Evolutionary conservation across 1,140 invertebrate species (phyloP), one percentile per base, ranked within the genome.

Genomic region (Caerostris extrusa): DNA sequence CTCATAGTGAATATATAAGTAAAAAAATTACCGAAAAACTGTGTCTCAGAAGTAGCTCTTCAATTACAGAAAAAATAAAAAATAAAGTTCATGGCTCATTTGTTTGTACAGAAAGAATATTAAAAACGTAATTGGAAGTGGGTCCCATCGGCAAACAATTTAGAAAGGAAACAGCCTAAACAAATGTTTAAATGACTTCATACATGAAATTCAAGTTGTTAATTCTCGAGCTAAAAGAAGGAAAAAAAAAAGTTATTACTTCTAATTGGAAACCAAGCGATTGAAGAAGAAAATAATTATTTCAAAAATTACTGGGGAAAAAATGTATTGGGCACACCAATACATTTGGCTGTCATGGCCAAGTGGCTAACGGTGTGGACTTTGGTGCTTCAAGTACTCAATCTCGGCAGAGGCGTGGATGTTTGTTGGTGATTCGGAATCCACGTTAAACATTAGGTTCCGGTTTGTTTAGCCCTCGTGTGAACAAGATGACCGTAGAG

Each of bases 121-220:
- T 83, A 83, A 83, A 83, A 83, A 83, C 55, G 82, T 83, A 83
- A 83, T 83, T 83, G 82, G 82, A 83, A 57, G 3, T 56, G 53
- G n/a, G 8, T 83, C 82, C 82, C 82, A 83, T 57, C 56, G 82
- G 82, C 56, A 57, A 83, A 58, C 56, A 77, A 53, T 77, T 19
- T 56, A 14, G 55, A 19, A 57, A n/a, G 57, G 82, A 83, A 57
- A 83, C 82, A 3, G 17, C n/a, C 60, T 60, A 87, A 87, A 56
- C 87, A 61, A 90, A 55, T 90, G 87, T 71, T 90, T 90, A 90
- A 90, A 90, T 69, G 61, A 64, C 57, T 71, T 17, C 64, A 7
- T 56, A 50, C 87, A 53, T 90, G 64, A 69, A 90, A 90, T 90
- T 90, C 87, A 90, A 71, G 87, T 71, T 90, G 87, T 90, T 69